These are phyloP conservation scores for Gymnocheta viridis DNA, from an alignment of 2,888 invertebrate species.

Conservation along the genomic window DNA sequence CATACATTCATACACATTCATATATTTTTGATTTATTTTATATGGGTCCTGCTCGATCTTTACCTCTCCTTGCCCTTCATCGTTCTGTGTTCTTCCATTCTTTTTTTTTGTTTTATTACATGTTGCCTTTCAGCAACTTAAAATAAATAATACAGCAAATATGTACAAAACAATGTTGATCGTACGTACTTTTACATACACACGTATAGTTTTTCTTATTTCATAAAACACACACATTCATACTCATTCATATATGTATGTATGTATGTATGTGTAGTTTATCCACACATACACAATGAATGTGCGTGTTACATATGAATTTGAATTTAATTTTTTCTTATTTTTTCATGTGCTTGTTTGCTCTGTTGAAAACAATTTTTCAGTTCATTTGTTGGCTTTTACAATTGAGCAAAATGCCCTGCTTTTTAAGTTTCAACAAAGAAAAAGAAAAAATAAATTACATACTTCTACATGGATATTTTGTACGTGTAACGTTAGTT, in stretches of 20 bases:
- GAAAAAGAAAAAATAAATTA: background rate
- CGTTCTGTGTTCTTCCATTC: too few species aligned
- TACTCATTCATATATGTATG: background rate
- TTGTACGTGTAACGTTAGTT: background rate
- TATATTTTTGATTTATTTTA: background rate
- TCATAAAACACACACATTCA: background rate
- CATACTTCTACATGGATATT: background rate
- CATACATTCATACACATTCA: background rate
- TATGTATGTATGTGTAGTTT: background rate
- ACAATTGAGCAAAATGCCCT: conserved; percentile 40
- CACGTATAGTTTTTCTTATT: background rate
- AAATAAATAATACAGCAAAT: conserved; percentile 12
- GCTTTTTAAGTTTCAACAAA: conserved; percentile 42
- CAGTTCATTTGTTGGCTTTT: conserved; percentile 73
- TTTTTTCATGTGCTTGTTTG: conserved; percentile 43
- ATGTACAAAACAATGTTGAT: conserved; percentile 17
- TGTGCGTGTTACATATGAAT: background rate
- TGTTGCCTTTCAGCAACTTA: conserved; percentile 37
- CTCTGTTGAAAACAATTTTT: conserved; percentile 72
- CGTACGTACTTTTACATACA: background rate
- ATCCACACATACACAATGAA: background rate
- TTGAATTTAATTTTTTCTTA: background rate
- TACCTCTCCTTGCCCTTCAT: background rate
- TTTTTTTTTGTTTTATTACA: conserved; percentile 1
- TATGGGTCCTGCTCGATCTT: background rate